Evolutionary conservation across 2,113 vertebrate genomes (phyloP).

Genomic region (Aleadryas rufinucha): DNA sequence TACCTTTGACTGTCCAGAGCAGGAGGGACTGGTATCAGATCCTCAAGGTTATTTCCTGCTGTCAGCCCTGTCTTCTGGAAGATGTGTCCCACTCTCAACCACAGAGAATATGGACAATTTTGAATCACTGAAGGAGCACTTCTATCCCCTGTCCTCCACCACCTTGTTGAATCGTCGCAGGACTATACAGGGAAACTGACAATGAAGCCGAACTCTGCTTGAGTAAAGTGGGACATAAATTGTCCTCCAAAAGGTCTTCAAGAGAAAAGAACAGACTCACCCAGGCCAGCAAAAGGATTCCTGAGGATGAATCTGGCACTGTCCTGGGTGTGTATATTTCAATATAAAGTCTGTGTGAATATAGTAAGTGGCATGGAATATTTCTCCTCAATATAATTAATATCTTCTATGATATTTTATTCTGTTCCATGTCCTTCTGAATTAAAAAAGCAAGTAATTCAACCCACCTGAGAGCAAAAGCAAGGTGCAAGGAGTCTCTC

Average conservation of each 20-base stretch:
- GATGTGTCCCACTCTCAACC: not conserved
- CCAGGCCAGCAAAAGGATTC: not conserved
- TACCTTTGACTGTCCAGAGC: not conserved
- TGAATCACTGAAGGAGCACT: not conserved
- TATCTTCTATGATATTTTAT: not conserved
- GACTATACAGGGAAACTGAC: not conserved
- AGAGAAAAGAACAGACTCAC: not conserved
- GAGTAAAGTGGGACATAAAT: not conserved
- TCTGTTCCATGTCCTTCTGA: not conserved
- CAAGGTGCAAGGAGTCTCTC: not conserved
- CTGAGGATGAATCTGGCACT: not conserved
- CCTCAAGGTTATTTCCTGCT: not conserved
- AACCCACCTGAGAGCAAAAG: constrained; percentile 1
- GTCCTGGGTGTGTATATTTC: not conserved
- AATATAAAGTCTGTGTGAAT: not conserved
- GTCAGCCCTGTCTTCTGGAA: not conserved
- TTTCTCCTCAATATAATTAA: not conserved
- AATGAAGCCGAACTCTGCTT: not conserved
- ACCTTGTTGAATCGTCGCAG: not conserved
- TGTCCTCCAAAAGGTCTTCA: not conserved
- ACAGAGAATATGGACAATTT: not conserved
- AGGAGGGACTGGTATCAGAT: not conserved
- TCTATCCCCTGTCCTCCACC: not conserved
- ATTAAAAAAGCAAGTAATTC: constrained; percentile 7
- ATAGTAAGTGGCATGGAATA: not conserved